Conservation (phyloP, 2,888 invertebrate species). For the Lobophora halterata region DNA sequence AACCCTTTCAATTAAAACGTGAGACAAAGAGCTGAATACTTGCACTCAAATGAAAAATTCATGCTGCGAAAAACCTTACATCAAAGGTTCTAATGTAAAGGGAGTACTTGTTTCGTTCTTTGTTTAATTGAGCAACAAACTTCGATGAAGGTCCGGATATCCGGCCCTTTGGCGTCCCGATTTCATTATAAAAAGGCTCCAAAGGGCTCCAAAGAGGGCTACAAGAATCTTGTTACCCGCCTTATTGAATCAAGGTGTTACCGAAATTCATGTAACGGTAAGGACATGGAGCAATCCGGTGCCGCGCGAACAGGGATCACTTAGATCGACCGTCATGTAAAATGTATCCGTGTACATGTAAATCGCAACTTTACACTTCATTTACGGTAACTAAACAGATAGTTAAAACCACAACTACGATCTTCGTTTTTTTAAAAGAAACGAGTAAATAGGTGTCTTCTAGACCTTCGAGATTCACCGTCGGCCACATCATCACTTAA, state of each 20-base stretch:
- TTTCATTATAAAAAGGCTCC: conserved; percentile 57
- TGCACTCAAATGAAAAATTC: conserved; percentile 37
- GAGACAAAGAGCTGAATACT: conserved; percentile 29
- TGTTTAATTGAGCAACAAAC: conserved; percentile 60
- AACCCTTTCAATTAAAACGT: conserved; percentile 28
- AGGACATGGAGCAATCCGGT: conserved; percentile 21
- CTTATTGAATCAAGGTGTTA: conserved; percentile 50
- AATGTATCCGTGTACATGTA: no score
- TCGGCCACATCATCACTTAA: no score
- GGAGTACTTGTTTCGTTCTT: conserved; percentile 34
- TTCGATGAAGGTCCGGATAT: conserved; percentile 56
- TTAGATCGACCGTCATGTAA: no score
- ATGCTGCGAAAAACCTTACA: conserved; percentile 27
- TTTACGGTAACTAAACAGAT: no score
- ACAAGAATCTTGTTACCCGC: conserved; percentile 48
- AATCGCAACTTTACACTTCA: no score
- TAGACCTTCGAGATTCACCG: no score
- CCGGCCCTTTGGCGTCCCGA: conserved; percentile 42
- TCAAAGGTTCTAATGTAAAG: conserved; percentile 27
- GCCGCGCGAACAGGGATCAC: conserved; percentile 7
- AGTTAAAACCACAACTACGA: no score
- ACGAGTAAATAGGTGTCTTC: no score
- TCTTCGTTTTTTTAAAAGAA: no score
- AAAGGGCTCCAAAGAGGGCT: no score
- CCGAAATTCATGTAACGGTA: conserved; percentile 31